Base-by-base conservation (phyloP, 1,140 invertebrate species). In the Drosophila persimilis region DNA sequence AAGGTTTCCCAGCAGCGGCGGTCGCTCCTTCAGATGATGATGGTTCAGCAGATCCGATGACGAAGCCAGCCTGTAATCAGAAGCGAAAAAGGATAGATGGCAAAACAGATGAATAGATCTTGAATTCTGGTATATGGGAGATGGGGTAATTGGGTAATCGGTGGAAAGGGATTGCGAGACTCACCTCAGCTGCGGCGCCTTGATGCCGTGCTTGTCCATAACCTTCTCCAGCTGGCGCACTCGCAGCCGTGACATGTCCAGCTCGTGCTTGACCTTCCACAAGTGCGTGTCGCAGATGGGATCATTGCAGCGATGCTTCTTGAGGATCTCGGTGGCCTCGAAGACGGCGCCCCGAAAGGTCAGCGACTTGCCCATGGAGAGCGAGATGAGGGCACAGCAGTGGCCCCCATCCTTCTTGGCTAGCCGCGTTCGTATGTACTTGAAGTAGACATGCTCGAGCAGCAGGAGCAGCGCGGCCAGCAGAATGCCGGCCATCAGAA, bases 381-480 rank as follows among this genome's bases (percentile, higher is more conserved):
- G 93, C 80, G 97, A 98, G 60, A 99, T 95, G 7, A 99, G 94
- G 1, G 97, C 95, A 89, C 97, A 99, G 85, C 97, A 98, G 41
- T 96, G 95, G 54, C 96, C 95, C 48, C 95, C 94, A 84, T 98
- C 97, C 54, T 96, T 96, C 91, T 97, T 97, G 7, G 97, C 96
- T 51, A 99, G 92, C 75, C 97, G 96, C 86, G 97, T 95, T 31
- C 98, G 93, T 54, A 96, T 93, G 91, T 98, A 98, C 86, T 97
- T 96, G 92, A 98, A 99, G 92, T 99, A 99, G 26, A 98, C 92
- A 92, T 98, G 96, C 92, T 99, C 98, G n/a, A 98, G 91, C 3
- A 97, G 92, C 7, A 99, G 93, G 45, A 99, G 93, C 6, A 97
- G 75, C 0, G 96, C 95, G 0, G 97, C 97, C 58, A 99, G 92